Conservation (phyloP, 37 sponge, comb jelly and placozoan species). For the Axinella damicornis region DNA sequence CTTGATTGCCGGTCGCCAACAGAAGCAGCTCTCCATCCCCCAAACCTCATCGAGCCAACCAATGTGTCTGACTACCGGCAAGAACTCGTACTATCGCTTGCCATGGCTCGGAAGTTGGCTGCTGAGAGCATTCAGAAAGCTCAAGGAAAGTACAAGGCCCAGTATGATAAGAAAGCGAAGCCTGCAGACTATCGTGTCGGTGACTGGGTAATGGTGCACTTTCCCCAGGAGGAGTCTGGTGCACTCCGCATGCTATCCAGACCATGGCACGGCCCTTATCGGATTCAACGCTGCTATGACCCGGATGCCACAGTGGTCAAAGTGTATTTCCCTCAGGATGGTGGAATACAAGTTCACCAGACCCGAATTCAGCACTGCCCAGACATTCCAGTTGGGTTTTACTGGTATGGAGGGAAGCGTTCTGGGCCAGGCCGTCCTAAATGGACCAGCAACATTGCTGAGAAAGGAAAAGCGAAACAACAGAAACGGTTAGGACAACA, state of each 20-base stretch:
- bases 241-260: no score
- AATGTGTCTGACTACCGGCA: no score
- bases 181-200: not conserved
- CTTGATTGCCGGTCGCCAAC: no score
- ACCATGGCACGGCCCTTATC: not conserved
- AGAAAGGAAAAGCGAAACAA: no score
- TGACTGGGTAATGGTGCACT: not conserved
- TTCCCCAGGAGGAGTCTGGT: not conserved
- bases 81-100: no score
- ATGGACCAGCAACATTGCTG: no score
- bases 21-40: no score
- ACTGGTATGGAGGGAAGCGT: conserved; percentile 51
- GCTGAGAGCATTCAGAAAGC: no score
- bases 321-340: conserved; percentile 52
- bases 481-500: no score
- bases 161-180: not conserved
- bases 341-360: conserved; percentile 45
- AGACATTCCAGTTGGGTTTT: conserved; percentile 48
- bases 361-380: conserved; percentile 46
- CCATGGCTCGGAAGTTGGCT: no score
- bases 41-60: no score
- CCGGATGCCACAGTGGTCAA: conserved; percentile 40
- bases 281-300: conserved; percentile 6
- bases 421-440: not conserved
- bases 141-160: not conserved